Evolutionary conservation across 2,888 invertebrate genomes (phyloP).

Genomic region (Parapristionchus giblindavisi): DNA sequence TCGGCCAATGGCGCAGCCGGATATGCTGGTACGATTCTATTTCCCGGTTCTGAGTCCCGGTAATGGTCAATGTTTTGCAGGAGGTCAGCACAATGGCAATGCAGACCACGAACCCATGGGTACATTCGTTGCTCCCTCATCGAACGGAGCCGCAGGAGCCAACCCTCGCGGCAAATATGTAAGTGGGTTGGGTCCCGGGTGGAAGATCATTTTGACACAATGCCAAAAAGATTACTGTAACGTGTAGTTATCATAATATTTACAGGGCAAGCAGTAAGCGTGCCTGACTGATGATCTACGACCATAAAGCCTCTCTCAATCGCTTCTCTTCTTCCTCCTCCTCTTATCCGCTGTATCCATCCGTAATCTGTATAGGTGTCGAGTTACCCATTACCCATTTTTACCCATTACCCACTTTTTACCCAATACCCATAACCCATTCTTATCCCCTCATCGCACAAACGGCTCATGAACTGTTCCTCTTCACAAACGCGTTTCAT

Average conservation of each 20-base stretch:
- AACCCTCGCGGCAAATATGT: constrained; percentile 28
- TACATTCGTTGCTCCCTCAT: constrained; percentile 21
- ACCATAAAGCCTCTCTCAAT: constrained; percentile 1
- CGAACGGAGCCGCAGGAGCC: constrained; percentile 10
- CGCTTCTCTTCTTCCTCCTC: constrained; percentile 13
- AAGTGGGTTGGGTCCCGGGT: not conserved
- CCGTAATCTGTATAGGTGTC: constrained; percentile 32
- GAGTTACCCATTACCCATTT: constrained; percentile 31
- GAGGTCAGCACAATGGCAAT: constrained; percentile 2
- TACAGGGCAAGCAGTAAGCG: constrained; percentile 37
- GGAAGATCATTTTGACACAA: no score
- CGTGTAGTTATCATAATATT: not conserved
- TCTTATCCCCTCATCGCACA: not conserved
- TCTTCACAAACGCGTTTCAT: constrained; percentile 1
- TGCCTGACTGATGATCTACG: no score
- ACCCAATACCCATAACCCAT: not conserved
- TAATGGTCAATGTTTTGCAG: not conserved
- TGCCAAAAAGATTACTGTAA: no score
- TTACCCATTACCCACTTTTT: not conserved
- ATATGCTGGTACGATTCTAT: not conserved
- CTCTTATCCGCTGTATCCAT: not conserved
- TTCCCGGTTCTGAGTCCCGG: not conserved
- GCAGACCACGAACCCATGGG: constrained; percentile 36
- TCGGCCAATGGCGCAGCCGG: not conserved
- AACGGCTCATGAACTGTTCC: not conserved